Evolutionary conservation across 2,113 vertebrate genomes (phyloP), one percentile per base, ranked within the genome.

Genomic region (Gracilinanus agilis): DNA sequence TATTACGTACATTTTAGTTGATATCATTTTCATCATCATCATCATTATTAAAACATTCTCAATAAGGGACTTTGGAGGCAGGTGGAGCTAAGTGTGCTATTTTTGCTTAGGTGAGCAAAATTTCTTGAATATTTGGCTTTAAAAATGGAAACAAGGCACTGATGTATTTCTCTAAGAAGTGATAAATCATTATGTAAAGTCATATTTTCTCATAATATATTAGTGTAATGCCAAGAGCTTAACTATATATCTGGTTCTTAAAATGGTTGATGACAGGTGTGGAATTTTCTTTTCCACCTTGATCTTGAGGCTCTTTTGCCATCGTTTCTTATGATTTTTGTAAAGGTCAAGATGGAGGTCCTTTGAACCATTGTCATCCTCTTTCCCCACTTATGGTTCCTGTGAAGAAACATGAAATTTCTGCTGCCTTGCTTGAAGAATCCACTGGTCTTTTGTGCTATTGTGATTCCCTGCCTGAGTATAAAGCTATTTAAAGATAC

Each of bases 361-460:
- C 93, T 98, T 97, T 98, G 97, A 98, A 97, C 94, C 94, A 97
- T 97, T 97, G 96, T 97, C 92, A 67, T 7, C 95, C 92, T 54
- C 90, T 90, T 54, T 93, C 97, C 95, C 93, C 88, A 54, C 94
- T 90, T 90, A 96, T 93, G 95, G 55, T 90, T 95, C 97, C 97
- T 96, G 97, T 97, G 97, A 97, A 97, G 97, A 98, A 95, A 96
- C 97, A 97, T 95, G 96, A 97, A 96, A 95, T 97, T 97, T 97
- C 96, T 95, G 97, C 97, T 97, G 95, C 95, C 96, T 97, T 97
- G 44, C 89, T 97, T 97, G 96, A 97, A 97, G 95, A 97, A 97
- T 97, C 92, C 95, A 89, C 95, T 95, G 90, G 95, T 96, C 96
- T 97, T 98, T 97, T 97, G 95, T 97, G 90, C 96, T 94, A 97